Base-by-base conservation (phyloP, 2,888 invertebrate species). In the Pyrrhosoma nymphula region DNA sequence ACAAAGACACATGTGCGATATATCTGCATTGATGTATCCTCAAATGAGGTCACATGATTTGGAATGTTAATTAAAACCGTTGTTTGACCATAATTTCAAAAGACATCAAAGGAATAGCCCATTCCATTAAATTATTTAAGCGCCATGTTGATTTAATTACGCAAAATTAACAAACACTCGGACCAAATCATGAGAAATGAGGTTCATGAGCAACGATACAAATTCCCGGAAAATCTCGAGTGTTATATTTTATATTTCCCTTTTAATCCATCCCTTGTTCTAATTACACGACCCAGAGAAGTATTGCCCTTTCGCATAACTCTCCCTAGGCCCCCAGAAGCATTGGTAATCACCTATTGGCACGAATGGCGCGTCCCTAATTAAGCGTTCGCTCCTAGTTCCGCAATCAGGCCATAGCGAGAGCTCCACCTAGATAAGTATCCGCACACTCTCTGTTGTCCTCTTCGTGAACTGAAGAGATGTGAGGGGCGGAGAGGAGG, bases 371-470 rank as follows among this genome's bases (percentile, higher is more conserved):
- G 55, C 89, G 26, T 56, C 23, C 89, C 89, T 89, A 89, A 89
- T 89, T 89, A 89, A 89, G 55, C 89, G 89, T 89, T 89, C 56
- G 56, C 89, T 55, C 89, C 56, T n/a, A 47, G 89, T 56, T 89
- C 35, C 26, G 89, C 89, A 89, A 89, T 89, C 89, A 55, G 56
- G 35, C 82, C 82, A 75, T 75, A 30, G 30, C n/a, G 82, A 82
- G 82, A 16, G 82, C 82, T 82, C 35, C 82, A 82, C 82, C 82
- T 82, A 82, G 82, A 82, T 82, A 82, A 30, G 35, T 35, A 82
- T 82, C 82, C 82, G 82, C 82, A 35, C 82, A 30, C 82, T 35
- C 82, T 35, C 82, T 82, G 82, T 82, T 35, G 82, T 82, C 82
- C 82, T 82, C 82, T 82, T 82, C 35, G 82, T 82, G 82, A 35